Evolutionary conservation across 2,888 invertebrate species (phyloP).

Genomic region (Bhutanitis thaidina): DNA sequence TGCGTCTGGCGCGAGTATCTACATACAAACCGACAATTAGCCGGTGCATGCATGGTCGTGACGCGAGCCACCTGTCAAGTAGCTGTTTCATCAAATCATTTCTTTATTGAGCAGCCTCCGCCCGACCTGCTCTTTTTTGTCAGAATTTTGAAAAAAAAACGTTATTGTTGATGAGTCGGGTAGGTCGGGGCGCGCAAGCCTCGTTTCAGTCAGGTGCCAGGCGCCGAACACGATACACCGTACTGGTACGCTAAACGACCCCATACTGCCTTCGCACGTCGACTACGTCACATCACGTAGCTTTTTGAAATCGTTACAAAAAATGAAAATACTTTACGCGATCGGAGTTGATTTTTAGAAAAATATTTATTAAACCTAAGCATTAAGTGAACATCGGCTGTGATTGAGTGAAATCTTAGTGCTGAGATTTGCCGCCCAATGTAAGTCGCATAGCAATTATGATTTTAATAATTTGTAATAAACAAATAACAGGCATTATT

Average conservation of each 20-base stretch:
- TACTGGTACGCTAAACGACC: slow-evolving; percentile 31
- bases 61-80: slow-evolving; percentile 76
- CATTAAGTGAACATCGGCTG: slow-evolving; percentile 44
- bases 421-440: slow-evolving; percentile 44
- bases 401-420: slow-evolving; percentile 51
- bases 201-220: slow-evolving; percentile 73
- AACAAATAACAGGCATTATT: no score
- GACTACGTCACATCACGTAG: slow-evolving; percentile 15
- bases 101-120: slow-evolving; percentile 73
- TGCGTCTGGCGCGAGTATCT: slow-evolving; percentile 49
- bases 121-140: slow-evolving; percentile 67
- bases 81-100: slow-evolving; percentile 77
- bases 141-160: slow-evolving; percentile 65
- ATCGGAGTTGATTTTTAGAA: slow-evolving; percentile 25
- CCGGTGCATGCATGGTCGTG: slow-evolving; percentile 57
- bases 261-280: slow-evolving; percentile 46
- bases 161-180: slow-evolving; percentile 66
- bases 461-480: no score
- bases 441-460: background rate
- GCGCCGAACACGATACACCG: slow-evolving; percentile 69
- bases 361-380: slow-evolving; percentile 16
- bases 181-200: slow-evolving; percentile 76
- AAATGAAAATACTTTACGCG: slow-evolving; percentile 24
- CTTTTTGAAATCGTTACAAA: slow-evolving; percentile 19
- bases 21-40: slow-evolving; percentile 65